Evolutionary conservation across 2,113 vertebrate species (phyloP), one percentile per base, ranked within the genome.

Genomic region (Stegastes partitus): DNA sequence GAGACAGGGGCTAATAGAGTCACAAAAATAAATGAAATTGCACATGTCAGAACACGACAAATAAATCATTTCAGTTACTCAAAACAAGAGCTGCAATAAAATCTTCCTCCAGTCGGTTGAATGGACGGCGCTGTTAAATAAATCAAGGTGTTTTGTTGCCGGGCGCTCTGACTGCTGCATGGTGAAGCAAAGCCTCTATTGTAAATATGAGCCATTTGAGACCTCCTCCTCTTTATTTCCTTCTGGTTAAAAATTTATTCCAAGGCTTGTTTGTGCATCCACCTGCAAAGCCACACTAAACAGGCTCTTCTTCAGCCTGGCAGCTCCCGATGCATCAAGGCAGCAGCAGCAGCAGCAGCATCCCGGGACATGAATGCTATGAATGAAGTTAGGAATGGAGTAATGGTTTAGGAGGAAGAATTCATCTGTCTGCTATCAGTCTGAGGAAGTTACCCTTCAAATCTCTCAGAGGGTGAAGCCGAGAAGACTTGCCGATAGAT

Each of bases 401-500:
- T 55, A 34, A 75, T 31, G 5, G 31, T 22, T 59, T 37, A 19
- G 45, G 56, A 44, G 19, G 66, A 21, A n/a, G 6, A 0, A 68
- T 69, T 56, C 68, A 74, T 81, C 56, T 79, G 62, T 11, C 61
- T 75, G 71, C 71, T 75, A 79, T 82, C 83, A 68, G 76, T 45
- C 23, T 37, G 59, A 15, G 57, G 74, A 72, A 54, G 84, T 51
- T 68, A 83, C 75, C 82, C 80, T 90, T 82, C 84, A 83, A 55
- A 76, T 68, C 72, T 80, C 80, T 87, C 72, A 1, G 64, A 69
- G 68, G 77, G 79, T 68, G 81, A 84, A 67, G 81, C 75, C 10
- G 79, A 67, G 82, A 44, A 77, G 79, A 84, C 57, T 14, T 8
- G 64, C 64, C 47, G n/a, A 9, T 39, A 85, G 85, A 90, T 91